A percentile compares a stretch with the other conserved stretches of the same genome.
Evolutionary conservation across 2,797 vertebrate species (phyloP).

Genomic region (Macropodus opercularis): DNA sequence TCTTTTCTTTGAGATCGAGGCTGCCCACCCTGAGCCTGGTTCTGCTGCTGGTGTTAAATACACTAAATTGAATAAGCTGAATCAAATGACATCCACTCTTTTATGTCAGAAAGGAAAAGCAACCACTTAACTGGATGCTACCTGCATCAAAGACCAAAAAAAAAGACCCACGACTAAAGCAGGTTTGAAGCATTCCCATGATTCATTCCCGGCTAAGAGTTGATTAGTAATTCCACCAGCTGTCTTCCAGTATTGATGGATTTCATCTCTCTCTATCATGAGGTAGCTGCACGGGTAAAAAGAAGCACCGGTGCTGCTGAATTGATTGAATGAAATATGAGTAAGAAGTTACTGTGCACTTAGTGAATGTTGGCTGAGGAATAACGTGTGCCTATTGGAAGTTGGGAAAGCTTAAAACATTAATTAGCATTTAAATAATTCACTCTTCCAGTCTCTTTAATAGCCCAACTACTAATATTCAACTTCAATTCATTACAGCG

Average conservation of each 20-base stretch:
- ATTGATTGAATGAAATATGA: slow-evolving; percentile 73
- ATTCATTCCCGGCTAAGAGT: slow-evolving; percentile 59
- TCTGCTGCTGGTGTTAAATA: no score
- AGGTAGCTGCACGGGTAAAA: slow-evolving; percentile 49
- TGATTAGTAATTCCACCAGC: slow-evolving; percentile 68
- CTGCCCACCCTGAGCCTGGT: no score
- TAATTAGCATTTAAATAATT: slow-evolving; percentile 83
- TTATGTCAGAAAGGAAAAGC: background rate
- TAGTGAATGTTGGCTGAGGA: slow-evolving; percentile 51
- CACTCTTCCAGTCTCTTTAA: slow-evolving; percentile 72
- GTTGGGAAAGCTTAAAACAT: slow-evolving; percentile 77
- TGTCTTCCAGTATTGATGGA: slow-evolving; percentile 74
- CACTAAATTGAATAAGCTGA: no score
- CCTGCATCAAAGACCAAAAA: slow-evolving; percentile 6
- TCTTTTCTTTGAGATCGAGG: no score
- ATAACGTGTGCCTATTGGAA: slow-evolving; percentile 70
- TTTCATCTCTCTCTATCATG: slow-evolving; percentile 60
- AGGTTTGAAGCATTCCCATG: slow-evolving; percentile 38
- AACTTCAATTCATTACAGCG: slow-evolving; percentile 72
- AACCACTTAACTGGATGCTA: slow-evolving; percentile 1
- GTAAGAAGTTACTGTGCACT: slow-evolving; percentile 56
- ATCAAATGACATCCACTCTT: no score
- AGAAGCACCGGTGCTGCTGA: slow-evolving; percentile 48
- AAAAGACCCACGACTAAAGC: slow-evolving; percentile 20
- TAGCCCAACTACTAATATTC: slow-evolving; percentile 73